These are phyloP conservation scores for Hydrozoanthus tunicans DNA, from an alignment of 64 coral and sea anemone species.

Conservation along the genomic window DNA sequence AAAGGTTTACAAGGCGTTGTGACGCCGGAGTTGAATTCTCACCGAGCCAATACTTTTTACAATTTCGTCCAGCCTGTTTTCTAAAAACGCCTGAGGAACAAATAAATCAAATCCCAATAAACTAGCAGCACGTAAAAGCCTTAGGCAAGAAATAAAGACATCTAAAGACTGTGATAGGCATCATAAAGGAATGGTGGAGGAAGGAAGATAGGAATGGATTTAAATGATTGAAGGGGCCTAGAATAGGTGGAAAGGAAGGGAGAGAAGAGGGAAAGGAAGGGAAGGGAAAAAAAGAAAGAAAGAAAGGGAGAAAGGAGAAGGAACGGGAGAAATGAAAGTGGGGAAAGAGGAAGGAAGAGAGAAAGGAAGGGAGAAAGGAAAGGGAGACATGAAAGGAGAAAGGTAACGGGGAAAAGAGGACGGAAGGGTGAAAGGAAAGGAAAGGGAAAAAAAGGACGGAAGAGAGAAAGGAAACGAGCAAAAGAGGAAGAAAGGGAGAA, in stretches of 20 bases:
- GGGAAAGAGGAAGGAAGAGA: neutral
- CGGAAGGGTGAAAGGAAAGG: neutral
- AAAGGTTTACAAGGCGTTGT: constrained; percentile 47
- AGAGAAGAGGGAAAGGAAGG: neutral
- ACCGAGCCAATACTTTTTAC: constrained; percentile 66
- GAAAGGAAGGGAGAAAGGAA: neutral
- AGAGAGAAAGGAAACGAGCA: neutral
- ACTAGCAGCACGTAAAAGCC: too few relatives aligned
- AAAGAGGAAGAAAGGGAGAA: too few relatives aligned
- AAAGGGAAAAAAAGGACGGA: neutral
- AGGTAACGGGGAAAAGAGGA: neutral
- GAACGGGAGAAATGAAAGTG: neutral
- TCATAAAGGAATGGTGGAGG: too few relatives aligned
- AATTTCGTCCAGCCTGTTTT: constrained; percentile 74
- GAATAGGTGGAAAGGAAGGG: neutral
- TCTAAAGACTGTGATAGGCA: too few relatives aligned
- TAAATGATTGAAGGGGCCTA: too few relatives aligned
- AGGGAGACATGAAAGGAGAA: neutral
- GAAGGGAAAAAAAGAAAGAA: neutral
- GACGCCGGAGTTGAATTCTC: constrained; percentile 63
- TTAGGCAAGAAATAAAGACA: too few relatives aligned
- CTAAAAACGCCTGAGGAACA: constrained; percentile 59
- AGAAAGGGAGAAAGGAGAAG: neutral
- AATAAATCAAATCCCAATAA: neutral
- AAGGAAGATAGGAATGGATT: neutral